Base-by-base conservation (phyloP, 1,140 invertebrate species). In the Drosophila parvula region DNA sequence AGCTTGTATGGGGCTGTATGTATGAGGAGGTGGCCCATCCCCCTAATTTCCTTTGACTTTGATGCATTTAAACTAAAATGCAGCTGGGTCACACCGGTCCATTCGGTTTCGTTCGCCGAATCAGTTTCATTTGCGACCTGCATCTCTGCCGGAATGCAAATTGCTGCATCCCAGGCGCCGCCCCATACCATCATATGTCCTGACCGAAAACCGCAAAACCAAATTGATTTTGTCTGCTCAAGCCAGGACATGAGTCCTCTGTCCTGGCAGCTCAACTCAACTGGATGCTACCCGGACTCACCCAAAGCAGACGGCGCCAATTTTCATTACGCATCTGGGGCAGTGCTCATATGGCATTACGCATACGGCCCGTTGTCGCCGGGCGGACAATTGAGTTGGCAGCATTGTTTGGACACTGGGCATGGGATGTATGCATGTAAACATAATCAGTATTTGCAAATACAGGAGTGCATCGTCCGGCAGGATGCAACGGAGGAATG, bases 391-490 rank as follows among this genome's bases (percentile, higher is more conserved):
- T 88, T 82, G 83, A 89, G 76, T 70, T 88, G 70, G 18, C 48
- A 50, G 58, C 67, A 71, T 86, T 86, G 83, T 86, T 86, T 88
- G 83, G 74, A 64, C 81, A 80, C 61, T 45, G 59, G 48, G 51
- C 74, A 83, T 68, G 71, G 79, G 84, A 83, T 84, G 84, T 75
- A 81, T 84, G 78, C 81, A 84, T 90, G 84, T 81, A 89, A 89
- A 89, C 84, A 89, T 89, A 89, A 89, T 89, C 84, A 89, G 84
- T 89, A 89, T 89, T 89, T 89, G 81, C 84, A 89, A 89, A 89
- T 89, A 89, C 57, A 65, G 84, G 74, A 89, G 38, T 68, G 80
- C 77, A 83, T 28, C 16, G 71, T 5, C 8, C n/a, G 45, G 4
- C 4, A 45, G 43, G 43, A 47, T 50, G 5, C 7, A 8, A n/a